Base-by-base conservation (phyloP, 2,113 vertebrate species). In the Phoenicopterus ruber region DNA sequence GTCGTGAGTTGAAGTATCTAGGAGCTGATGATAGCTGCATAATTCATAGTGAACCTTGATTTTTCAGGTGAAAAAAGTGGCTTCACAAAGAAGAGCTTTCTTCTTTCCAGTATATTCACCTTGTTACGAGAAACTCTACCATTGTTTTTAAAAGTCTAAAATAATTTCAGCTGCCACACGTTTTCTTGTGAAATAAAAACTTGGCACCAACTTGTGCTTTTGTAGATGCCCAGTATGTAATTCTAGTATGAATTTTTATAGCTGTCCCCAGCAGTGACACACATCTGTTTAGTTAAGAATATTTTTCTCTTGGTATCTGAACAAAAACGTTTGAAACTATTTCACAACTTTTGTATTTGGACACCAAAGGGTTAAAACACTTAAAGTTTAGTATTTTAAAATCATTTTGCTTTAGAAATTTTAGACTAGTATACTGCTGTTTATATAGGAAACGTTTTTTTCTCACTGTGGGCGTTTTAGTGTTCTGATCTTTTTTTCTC, bases 301-400 rank as follows among this genome's bases (percentile, higher is more conserved):
- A 54, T 79, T 97, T 96, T 96, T 87, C 66, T 94, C 66, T 67
- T 92, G 61, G 72, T 98, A 95, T 96, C 40, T 97, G 77, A 42
- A 96, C 81, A 83, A 63, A 80, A 46, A 40, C 7, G 55, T 40
- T 90, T 81, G 38, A 92, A 94, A 94, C 85, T 76, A 94, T 96
- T 94, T 96, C 50, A 93, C 88, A 83, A 36, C 82, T 94, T 95
- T 32, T 93, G 59, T 96, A 97, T 96, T 97, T 98, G 98, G 98
- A 98, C 97, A 98, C 98, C 98, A 98, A 98, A 98, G 98, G 98
- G 98, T 98, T 98, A 98, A 98, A 98, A 98, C 96, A 86, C 93
- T 94, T 83, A 19, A 74, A 94, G 85, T 95, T 91, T 92, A 88
- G 65, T 94, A 55, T 97, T 97, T 83, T 83, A 7, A 95, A 92